A percentile compares a stretch with the other conserved stretches of the same genome.
Evolutionary conservation across 2,888 invertebrate species (phyloP).

Genomic region (Pandemis corylana): DNA sequence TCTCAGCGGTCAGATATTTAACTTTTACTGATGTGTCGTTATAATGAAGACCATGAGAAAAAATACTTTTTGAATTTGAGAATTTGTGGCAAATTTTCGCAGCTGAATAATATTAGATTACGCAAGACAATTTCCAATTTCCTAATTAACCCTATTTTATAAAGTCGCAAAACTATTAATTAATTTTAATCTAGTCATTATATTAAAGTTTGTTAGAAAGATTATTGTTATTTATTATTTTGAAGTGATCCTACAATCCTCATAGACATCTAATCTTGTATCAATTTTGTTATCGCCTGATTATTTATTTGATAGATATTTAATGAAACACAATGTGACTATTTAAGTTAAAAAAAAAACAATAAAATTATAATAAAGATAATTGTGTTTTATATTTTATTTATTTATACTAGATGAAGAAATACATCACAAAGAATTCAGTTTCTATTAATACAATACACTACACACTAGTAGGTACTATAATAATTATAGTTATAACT

Average conservation of each 20-base stretch:
- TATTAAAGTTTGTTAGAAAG: slow-evolving; percentile 76
- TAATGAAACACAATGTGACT: slow-evolving; percentile 74
- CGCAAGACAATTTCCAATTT: slow-evolving; percentile 75
- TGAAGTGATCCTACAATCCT: slow-evolving; percentile 72
- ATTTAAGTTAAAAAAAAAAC: slow-evolving; percentile 69
- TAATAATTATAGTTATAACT: too few relatives aligned
- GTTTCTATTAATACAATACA: too few relatives aligned
- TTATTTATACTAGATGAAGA: too few relatives aligned
- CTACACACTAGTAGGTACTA: too few relatives aligned
- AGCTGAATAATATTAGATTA: slow-evolving; percentile 48
- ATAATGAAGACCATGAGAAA: neutral
- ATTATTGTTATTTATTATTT: slow-evolving; percentile 68
- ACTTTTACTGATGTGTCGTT: slow-evolving; percentile 9
- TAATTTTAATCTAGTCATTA: slow-evolving; percentile 77
- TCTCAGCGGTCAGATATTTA: slow-evolving; percentile 40
- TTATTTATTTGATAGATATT: slow-evolving; percentile 69
- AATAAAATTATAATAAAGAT: slow-evolving; percentile 43
- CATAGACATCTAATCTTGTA: slow-evolving; percentile 66
- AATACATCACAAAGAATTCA: too few relatives aligned
- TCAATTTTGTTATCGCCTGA: slow-evolving; percentile 56
- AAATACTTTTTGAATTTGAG: neutral
- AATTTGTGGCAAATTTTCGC: slow-evolving; percentile 9
- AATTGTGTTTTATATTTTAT: slow-evolving; percentile 16
- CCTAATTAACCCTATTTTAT: slow-evolving; percentile 74
- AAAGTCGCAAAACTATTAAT: slow-evolving; percentile 67